Percentiles rank a stretch among this genome's conserved stretches.
Evolutionary conservation across 2,797 vertebrate genomes (phyloP).

Genomic region (Argyrosomus regius): DNA sequence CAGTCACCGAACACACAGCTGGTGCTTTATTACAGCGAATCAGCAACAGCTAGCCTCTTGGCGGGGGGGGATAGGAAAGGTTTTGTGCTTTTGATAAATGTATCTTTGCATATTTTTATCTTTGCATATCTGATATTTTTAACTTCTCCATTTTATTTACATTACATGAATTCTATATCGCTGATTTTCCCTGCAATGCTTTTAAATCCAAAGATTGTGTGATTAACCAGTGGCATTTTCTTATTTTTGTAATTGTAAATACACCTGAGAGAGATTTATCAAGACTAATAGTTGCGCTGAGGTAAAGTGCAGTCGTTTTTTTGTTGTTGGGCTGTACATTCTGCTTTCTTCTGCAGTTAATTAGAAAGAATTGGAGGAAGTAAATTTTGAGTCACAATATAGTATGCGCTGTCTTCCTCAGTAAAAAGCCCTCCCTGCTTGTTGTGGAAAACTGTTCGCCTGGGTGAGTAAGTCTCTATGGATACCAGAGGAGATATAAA

Average conservation of each 20-base stretch:
- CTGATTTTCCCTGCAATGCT: background rate
- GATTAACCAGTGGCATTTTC: background rate
- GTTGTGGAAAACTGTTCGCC: conserved; percentile 22
- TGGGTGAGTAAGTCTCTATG: conserved; percentile 14
- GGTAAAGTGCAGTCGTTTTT: conserved; percentile 15
- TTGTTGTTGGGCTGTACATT: too few relatives aligned
- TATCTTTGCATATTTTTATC: background rate
- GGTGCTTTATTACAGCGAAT: conserved; percentile 57
- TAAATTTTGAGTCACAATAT: background rate
- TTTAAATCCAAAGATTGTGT: background rate
- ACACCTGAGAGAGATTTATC: background rate
- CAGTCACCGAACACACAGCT: conserved; percentile 49
- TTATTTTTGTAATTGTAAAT: conserved; percentile 7
- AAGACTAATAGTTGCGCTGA: background rate
- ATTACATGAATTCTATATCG: background rate
- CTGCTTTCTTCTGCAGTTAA: conserved; percentile 28
- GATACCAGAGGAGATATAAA: conserved; percentile 25
- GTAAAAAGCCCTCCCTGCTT: background rate
- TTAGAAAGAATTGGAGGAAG: conserved; percentile 12
- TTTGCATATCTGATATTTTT: background rate
- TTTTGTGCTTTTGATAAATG: conserved; percentile 9
- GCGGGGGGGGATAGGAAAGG: conserved; percentile 22
- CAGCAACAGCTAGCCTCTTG: conserved; percentile 45
- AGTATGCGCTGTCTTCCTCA: background rate
- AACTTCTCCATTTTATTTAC: background rate